Evolutionary conservation across 2,113 vertebrate genomes (phyloP).

Genomic region (Vulpes ferrilata): DNA sequence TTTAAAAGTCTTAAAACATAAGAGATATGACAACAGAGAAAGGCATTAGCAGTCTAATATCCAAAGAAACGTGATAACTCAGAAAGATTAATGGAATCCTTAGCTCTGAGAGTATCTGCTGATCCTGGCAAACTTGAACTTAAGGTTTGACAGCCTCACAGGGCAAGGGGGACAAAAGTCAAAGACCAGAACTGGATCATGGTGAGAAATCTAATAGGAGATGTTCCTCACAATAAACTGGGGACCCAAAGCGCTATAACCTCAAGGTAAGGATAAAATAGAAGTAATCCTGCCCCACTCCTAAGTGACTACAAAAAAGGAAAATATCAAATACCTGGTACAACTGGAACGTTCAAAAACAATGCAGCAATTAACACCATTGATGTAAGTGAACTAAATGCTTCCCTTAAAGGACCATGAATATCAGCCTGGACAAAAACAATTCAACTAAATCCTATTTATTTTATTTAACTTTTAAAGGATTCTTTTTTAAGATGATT

Average conservation of each 20-base stretch:
- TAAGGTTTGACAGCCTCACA: background rate
- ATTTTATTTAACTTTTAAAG: background rate
- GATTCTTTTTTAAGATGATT: no score
- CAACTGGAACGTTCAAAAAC: background rate
- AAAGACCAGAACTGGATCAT: background rate
- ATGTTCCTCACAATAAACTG: background rate
- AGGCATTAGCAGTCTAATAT: background rate
- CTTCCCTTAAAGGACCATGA: background rate
- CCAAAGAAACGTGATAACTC: background rate
- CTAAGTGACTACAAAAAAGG: background rate
- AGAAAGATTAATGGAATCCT: background rate
- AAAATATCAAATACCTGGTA: background rate
- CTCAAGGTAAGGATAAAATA: background rate
- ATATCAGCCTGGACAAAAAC: background rate
- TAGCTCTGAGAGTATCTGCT: background rate
- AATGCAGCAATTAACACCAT: background rate
- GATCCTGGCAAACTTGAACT: background rate
- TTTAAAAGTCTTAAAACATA: conserved; percentile 3
- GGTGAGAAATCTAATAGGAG: background rate
- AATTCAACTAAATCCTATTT: background rate
- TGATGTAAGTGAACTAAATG: background rate
- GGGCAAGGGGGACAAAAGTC: background rate
- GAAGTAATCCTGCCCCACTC: background rate
- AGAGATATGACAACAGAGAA: background rate
- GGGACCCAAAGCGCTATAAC: background rate